phyloP scores from a whole-genome alignment of 2,113 vertebrate genomes.

The Carassius carassius region DNA sequence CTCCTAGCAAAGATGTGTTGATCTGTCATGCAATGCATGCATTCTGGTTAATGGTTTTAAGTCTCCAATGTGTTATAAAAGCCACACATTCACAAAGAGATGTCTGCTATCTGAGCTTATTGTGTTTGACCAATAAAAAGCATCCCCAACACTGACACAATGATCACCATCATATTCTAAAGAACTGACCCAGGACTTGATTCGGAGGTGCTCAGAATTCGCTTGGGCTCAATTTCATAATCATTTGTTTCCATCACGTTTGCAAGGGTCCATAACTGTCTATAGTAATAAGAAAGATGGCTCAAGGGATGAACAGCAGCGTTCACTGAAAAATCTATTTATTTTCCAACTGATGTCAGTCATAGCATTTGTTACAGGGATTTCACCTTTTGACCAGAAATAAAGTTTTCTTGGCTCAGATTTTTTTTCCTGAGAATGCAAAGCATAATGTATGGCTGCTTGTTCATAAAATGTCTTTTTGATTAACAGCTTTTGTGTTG shows the following conservation, averaged over 20 bases:
- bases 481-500: conserved; percentile 29
- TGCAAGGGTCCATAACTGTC: conserved; percentile 55
- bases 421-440: conserved; percentile 6
- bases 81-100: conserved; percentile 51
- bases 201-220: conserved; percentile 55
- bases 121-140: conserved; percentile 62
- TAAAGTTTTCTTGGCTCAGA: conserved; percentile 48
- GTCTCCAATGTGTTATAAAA: conserved; percentile 60
- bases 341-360: conserved; percentile 50
- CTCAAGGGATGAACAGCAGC: conserved; percentile 40
- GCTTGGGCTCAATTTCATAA: conserved; percentile 44
- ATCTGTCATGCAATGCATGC: conserved; percentile 54
- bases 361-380: conserved; percentile 48
- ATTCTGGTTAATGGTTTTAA: conserved; percentile 61
- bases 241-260: conserved; percentile 48
- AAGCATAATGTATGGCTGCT: conserved; percentile 16
- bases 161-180: conserved; percentile 59
- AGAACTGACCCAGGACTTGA: conserved; percentile 16
- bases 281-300: conserved; percentile 53
- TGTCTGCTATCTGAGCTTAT: conserved; percentile 67
- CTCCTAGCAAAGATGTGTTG: conserved; percentile 50
- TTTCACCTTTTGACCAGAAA: conserved; percentile 46
- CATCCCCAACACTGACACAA: conserved; percentile 62
- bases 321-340: conserved; percentile 57
- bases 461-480: conserved; percentile 43